phyloP scores from a whole-genome alignment of 2,797 vertebrate genomes.

The Leptatherina wallacei region DNA sequence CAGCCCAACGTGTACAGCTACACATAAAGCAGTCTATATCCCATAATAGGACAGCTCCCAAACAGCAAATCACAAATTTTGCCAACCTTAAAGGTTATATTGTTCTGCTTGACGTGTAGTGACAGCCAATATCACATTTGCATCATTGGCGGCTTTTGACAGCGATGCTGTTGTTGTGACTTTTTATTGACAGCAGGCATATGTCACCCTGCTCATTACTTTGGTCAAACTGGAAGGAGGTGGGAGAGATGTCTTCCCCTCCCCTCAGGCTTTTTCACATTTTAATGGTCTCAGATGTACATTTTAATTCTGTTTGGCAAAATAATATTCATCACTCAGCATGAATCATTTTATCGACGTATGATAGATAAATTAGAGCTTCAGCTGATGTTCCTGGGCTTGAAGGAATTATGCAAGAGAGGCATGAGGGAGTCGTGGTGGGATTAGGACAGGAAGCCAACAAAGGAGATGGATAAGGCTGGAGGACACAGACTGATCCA shows the following conservation, averaged over 20 bases:
- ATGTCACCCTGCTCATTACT: slow-evolving; percentile 84
- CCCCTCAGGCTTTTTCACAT: slow-evolving; percentile 44
- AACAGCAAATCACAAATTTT: slow-evolving; percentile 54
- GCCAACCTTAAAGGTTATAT: slow-evolving; percentile 78
- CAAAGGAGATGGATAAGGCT: slow-evolving; percentile 76
- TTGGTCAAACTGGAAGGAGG: slow-evolving; percentile 61
- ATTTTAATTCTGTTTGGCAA: slow-evolving; percentile 21
- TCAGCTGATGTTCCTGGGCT: slow-evolving; percentile 22
- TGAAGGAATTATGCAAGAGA: slow-evolving; percentile 49
- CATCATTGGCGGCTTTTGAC: slow-evolving; percentile 74
- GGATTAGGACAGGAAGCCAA: slow-evolving; percentile 77
- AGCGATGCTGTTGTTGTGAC: slow-evolving; percentile 73
- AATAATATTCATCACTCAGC: slow-evolving; percentile 33
- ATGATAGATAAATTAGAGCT: slow-evolving; percentile 34
- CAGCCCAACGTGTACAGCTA: background rate
- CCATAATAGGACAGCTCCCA: slow-evolving; percentile 41
- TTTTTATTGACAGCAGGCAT: slow-evolving; percentile 74
- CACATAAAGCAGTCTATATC: background rate
- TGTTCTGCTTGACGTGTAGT: slow-evolving; percentile 66
- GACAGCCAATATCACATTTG: slow-evolving; percentile 78
- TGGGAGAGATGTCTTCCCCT: slow-evolving; percentile 4
- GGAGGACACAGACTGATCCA: slow-evolving; percentile 76
- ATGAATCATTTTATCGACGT: slow-evolving; percentile 28
- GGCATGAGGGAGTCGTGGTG: slow-evolving; percentile 55
- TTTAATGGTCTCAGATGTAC: slow-evolving; percentile 49